These are phyloP conservation scores for Cybosia mesomella DNA, from an alignment of 2,888 invertebrate species.

Conservation along the genomic window DNA sequence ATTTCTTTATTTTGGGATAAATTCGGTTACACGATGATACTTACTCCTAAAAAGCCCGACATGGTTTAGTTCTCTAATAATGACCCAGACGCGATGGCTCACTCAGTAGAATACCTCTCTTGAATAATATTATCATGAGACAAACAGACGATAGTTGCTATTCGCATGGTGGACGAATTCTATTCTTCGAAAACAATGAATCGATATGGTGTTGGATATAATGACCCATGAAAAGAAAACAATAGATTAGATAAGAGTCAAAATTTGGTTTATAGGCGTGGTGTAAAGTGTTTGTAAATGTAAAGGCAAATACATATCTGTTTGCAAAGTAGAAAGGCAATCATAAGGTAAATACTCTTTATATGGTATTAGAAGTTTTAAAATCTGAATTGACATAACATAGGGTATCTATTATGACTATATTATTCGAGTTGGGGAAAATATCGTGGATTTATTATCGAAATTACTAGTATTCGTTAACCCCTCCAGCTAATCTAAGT, in stretches of 20 bases:
- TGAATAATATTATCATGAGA: not conserved
- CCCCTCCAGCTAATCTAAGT: too few relatives aligned
- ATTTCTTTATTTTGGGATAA: not conserved
- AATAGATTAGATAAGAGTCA: conserved; percentile 2
- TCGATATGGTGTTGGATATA: not conserved
- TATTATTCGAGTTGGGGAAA: too few relatives aligned
- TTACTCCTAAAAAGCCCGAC: not conserved
- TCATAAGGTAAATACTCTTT: not conserved
- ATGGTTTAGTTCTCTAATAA: not conserved
- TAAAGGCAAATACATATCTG: conserved; percentile 1
- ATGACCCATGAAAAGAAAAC: conserved; percentile 6
- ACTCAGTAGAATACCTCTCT: not conserved
- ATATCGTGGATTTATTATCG: too few relatives aligned
- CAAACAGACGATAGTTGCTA: not conserved
- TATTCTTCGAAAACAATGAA: conserved; percentile 3
- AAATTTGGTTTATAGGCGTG: not conserved
- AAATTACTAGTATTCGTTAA: too few relatives aligned
- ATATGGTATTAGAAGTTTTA: not conserved
- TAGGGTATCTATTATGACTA: not conserved
- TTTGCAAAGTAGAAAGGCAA: conserved; percentile 1
- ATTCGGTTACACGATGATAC: not conserved
- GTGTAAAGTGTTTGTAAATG: not conserved
- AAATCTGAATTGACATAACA: not conserved
- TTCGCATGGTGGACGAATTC: not conserved
- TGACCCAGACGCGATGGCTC: not conserved